These are phyloP conservation scores for Nipponacmea schrenckii DNA, from an alignment of 2,888 invertebrate genomes.

Conservation along the genomic window DNA sequence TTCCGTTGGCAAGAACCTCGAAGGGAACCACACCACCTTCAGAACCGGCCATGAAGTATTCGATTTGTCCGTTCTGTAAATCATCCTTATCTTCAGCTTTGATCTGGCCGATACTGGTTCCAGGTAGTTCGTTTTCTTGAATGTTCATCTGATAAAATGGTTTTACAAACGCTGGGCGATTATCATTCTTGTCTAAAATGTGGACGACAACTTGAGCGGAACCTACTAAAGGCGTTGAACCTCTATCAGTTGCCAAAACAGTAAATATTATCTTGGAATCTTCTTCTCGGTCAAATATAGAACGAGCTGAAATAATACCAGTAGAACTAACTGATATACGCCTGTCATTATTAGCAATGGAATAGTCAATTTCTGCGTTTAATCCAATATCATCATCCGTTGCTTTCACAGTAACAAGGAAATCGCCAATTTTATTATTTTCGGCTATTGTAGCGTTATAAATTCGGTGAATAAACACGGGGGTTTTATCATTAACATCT, in stretches of 20 bases:
- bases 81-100: conserved; percentile 29
- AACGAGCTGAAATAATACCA: neutral
- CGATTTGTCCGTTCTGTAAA: conserved; percentile 27
- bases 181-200: conserved; percentile 34
- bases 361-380: neutral
- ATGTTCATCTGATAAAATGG: conserved; percentile 27
- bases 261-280: neutral
- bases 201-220: conserved; percentile 22
- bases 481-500: conserved; percentile 52
- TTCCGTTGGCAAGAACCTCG: conserved; percentile 16
- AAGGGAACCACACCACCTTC: conserved; percentile 26
- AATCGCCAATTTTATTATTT: conserved; percentile 11
- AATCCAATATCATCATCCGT: neutral
- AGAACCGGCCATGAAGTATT: conserved; percentile 23
- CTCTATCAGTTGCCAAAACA: neutral
- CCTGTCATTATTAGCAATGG: neutral
- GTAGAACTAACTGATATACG: neutral
- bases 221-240: neutral
- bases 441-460: conserved; percentile 27
- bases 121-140: conserved; percentile 22
- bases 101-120: conserved; percentile 23
- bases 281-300: neutral
- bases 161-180: conserved; percentile 26
- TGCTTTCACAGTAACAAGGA: conserved; percentile 21
- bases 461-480: conserved; percentile 29